A percentile compares a stretch with the other conserved stretches of the same genome.
Conservation (phyloP, 2,888 invertebrate genomes). For the Palloptera scutellata region DNA sequence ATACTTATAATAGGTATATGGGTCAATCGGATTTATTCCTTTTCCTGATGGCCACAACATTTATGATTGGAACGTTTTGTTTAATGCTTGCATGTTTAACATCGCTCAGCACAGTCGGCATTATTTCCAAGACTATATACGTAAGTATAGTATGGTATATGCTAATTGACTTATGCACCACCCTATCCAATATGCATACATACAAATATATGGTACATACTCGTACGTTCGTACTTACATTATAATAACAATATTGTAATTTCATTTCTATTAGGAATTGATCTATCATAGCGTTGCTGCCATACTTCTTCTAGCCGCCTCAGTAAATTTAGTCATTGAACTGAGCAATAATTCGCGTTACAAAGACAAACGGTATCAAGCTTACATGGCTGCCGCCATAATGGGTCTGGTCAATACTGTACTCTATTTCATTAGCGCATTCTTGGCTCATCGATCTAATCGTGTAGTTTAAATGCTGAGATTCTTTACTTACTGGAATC, state of each 20-base stretch:
- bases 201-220: too few species aligned
- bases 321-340: constrained; percentile 74
- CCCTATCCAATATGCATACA: too few species aligned
- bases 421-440: constrained; percentile 79
- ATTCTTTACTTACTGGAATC: constrained; percentile 7
- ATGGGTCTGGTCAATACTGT: constrained; percentile 77
- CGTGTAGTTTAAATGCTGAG: constrained; percentile 70
- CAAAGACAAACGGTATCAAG: constrained; percentile 67
- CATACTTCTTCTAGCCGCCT: constrained; percentile 75
- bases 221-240: too few species aligned
- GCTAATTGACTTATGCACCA: too few species aligned
- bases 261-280: constrained; percentile 71
- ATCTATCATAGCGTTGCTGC: constrained; percentile 81
- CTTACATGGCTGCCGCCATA: constrained; percentile 75
- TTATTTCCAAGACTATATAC: constrained; percentile 76
- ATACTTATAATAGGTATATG: constrained; percentile 43
- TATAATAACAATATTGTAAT: not conserved
- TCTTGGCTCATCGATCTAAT: constrained; percentile 80
- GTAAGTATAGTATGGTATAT: constrained; percentile 51
- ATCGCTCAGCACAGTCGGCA: constrained; percentile 82
- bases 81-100: constrained; percentile 77
- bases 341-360: constrained; percentile 69
- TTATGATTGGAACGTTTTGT: constrained; percentile 81
- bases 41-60: constrained; percentile 77
- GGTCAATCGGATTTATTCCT: constrained; percentile 71